Conservation (phyloP, 2,113 vertebrate species). For the Rousettus leschenaultii region DNA sequence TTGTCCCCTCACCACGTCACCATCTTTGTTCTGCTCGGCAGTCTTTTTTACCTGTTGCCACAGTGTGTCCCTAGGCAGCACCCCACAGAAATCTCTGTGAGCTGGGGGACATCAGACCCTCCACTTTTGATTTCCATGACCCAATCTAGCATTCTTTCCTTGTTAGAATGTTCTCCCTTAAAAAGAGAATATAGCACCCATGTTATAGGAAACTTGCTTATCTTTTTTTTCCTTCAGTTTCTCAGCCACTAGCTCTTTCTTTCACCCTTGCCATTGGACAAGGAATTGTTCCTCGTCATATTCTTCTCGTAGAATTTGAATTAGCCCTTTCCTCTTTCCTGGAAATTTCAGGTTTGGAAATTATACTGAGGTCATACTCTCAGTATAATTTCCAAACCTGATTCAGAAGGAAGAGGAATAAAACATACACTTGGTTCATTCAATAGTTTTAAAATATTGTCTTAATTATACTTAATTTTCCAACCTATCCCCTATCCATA, state of each 20-base stretch:
- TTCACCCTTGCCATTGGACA: neutral
- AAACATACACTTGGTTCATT: neutral
- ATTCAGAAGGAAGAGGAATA: neutral
- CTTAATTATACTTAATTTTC: neutral
- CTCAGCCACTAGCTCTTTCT: neutral
- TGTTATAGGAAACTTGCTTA: neutral
- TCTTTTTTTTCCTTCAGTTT: neutral
- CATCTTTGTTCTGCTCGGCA: neutral
- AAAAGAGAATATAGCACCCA: neutral
- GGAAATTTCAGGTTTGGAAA: no score
- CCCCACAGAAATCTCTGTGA: neutral
- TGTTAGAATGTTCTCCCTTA: neutral
- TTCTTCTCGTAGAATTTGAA: neutral
- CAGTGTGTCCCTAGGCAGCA: fast-evolving
- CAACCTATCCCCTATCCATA: neutral
- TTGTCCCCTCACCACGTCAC: neutral
- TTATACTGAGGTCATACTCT: neutral
- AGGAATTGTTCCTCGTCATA: neutral
- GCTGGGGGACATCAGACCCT: neutral
- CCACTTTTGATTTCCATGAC: neutral
- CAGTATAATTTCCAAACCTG: neutral
- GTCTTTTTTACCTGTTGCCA: neutral
- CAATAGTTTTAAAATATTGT: neutral
- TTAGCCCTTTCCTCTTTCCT: neutral
- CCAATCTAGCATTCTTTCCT: neutral